Evolutionary conservation across 2,113 vertebrate genomes (phyloP).

Genomic region (Collichthys lucidus): DNA sequence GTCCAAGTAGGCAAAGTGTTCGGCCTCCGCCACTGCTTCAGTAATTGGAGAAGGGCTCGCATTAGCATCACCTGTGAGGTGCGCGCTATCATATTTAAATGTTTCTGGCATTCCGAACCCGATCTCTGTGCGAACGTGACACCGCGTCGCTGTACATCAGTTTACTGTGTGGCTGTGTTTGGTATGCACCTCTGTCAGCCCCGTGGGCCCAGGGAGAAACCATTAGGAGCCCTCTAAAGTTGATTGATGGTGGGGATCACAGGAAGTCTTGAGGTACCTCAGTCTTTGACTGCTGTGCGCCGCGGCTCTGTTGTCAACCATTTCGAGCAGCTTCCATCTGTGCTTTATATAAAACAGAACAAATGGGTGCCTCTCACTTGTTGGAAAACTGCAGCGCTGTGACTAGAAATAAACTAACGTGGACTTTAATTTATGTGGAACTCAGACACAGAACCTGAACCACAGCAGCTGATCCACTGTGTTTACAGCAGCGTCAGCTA

Average conservation of each 20-base stretch:
- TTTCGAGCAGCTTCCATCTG: conserved; percentile 56
- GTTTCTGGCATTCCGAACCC: conserved; percentile 60
- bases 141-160: conserved; percentile 38
- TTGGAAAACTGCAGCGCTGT: conserved; percentile 7
- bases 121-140: conserved; percentile 55
- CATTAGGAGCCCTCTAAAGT: conserved; percentile 75
- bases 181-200: conserved; percentile 66
- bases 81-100: conserved; percentile 59
- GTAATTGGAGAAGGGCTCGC: conserved; percentile 62
- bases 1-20: conserved; percentile 52
- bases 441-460: neutral
- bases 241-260: conserved; percentile 76
- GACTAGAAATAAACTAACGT: conserved; percentile 11
- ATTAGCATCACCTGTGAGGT: conserved; percentile 44
- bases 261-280: conserved; percentile 73
- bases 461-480: neutral
- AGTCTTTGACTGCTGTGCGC: conserved; percentile 59
- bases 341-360: conserved; percentile 40
- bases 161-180: conserved; percentile 66
- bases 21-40: conserved; percentile 22
- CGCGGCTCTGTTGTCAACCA: conserved; percentile 42
- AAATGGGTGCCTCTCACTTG: conserved; percentile 29
- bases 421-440: conserved; percentile 13
- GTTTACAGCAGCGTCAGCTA: neutral
- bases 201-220: conserved; percentile 62